Evolutionary conservation across 2,888 invertebrate genomes (phyloP), one percentile per base, ranked within the genome.

Genomic region (Trichogramma evanescens): DNA sequence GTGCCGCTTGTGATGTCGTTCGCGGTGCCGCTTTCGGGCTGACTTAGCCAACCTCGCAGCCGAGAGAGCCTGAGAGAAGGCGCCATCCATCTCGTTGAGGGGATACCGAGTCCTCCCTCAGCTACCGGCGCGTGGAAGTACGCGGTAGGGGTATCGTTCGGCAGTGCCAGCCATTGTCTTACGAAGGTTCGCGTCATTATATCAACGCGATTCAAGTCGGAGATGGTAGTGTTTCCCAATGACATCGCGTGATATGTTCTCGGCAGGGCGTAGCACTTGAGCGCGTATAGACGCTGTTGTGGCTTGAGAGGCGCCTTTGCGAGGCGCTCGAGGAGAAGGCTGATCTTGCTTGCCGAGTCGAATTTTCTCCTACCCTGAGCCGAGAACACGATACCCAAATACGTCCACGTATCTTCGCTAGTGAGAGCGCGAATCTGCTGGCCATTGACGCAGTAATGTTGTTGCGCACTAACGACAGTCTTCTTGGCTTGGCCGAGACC

Each of bases 261-360:
- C 42, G 76, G 78, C 41, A 78, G 65, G 52, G 78, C 70, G 68
- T 75, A 68, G 4, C 61, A 68, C 65, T 74, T 66, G 51, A 78
- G 63, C 0, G 75, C 65, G 45, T 72, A 70, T n/a, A 76, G 62
- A 66, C 73, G 70, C 64, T 78, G 76, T 59, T 72, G 72, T 4
- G 54, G 54, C 13, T 43, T 54, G 5, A 54, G 41, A 0, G 54
- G 54, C 9, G 38, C 43, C n/a, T 54, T 44, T 2, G 26, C 39
- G 9, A 45, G 38, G 4, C 45, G 7, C 6, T 54, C 4, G 43
- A 42, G 52, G 41, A 54, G 45, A 9, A 4, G 39, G 38, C 10
- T 46, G 4, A 44, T 5, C n/a, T 6, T 8, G 4, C 4, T 26
- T 5, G 9, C 45, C 45, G 10, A n/a, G 8, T 8, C 45, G 10